Conservation (phyloP, 2,113 vertebrate genomes). For the Psilopsiagon aurifrons region DNA sequence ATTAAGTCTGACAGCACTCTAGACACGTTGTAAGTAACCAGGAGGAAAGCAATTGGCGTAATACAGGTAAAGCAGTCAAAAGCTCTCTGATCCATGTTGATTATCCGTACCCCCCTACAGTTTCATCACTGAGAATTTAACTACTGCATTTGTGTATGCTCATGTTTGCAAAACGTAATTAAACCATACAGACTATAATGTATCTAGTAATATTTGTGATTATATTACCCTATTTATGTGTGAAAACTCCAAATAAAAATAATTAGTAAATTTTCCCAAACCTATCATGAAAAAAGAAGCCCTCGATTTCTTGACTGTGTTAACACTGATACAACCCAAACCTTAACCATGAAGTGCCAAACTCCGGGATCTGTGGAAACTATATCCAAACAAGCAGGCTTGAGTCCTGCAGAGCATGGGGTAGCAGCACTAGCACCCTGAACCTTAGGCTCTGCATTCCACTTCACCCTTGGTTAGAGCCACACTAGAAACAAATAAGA, state of each 20-base stretch:
- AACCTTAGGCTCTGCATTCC: neutral
- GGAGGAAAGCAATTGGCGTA: neutral
- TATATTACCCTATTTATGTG: neutral
- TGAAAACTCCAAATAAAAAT: neutral
- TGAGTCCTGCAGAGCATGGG: neutral
- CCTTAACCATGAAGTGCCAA: neutral
- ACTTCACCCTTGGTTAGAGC: neutral
- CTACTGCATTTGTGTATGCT: neutral
- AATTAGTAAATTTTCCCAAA: neutral
- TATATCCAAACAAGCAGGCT: neutral
- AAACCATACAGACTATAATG: neutral
- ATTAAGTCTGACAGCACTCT: neutral
- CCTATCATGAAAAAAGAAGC: neutral
- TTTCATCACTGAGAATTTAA: neutral
- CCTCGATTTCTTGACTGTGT: neutral
- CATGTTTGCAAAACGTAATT: neutral
- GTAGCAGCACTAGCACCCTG: neutral
- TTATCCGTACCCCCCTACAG: neutral
- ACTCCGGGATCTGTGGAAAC: neutral
- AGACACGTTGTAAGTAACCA: neutral
- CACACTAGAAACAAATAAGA: neutral
- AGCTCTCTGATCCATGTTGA: neutral
- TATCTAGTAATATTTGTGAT: neutral
- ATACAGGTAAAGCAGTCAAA: neutral
- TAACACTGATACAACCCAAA: neutral